Evolutionary conservation across 2,797 vertebrate genomes (phyloP), one percentile per base, ranked within the genome.

Genomic region (Adelosebastes latens): DNA sequence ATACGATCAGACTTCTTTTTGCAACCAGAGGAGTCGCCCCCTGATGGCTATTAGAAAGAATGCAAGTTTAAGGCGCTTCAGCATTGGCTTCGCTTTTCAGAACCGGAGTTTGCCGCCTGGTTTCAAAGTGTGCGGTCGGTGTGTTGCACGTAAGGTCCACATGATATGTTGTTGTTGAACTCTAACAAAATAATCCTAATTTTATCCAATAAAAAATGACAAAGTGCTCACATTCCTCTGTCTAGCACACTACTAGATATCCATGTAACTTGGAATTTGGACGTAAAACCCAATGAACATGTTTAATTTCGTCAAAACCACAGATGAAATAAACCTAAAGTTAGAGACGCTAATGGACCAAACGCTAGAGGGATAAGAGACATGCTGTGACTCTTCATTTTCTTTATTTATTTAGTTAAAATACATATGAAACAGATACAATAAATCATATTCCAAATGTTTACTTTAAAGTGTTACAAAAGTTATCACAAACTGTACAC

Each of bases 401-500:
- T 87, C 89, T 87, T 89, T 83, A 56, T 95, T 96, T 94, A 93
- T 94, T 94, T 94, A 84, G 83, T 96, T 96, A 97, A 98, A 98
- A 97, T 98, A 98, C 97, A 98, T 98, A 97, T 93, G 96, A 98
- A 98, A 98, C 97, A 95, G 92, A 92, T 93, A 96, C 94, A 95
- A 91, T 96, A 96, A 97, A 98, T 96, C 94, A 95, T 96, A 95
- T 97, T 96, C 96, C 93, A 97, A 97, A 96, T 97, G 76, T 96
- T 94, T 88, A 95, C 96, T 94, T 92, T 92, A 95, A 96, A 93
- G 96, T 92, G 91, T 96, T 96, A 98, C 96, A 99, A 99, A 99
- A 98, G 94, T 97, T 97, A 97, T 98, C 97, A 98, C 97, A 98
- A 98, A 98, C 97, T 98, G 97, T 98, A 97, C 96, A 97, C 96